A percentile compares a stretch with the other conserved stretches of the same genome.
Conservation (phyloP, 2,888 invertebrate species). For the Ctena decussata region DNA sequence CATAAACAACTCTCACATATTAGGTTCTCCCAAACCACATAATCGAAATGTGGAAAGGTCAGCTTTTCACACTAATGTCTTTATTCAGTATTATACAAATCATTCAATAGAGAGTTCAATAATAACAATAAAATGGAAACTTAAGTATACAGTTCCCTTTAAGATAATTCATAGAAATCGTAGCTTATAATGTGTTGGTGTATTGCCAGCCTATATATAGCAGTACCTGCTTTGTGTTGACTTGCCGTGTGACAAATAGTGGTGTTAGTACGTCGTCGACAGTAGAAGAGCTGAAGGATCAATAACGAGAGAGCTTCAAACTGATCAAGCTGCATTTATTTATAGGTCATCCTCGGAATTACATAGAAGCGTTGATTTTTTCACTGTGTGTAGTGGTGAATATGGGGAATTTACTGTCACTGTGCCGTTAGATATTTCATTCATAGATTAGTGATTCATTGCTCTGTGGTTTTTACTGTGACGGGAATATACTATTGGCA, state of each 20-base stretch:
- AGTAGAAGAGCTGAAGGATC: neutral
- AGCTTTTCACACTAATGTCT: too few species aligned
- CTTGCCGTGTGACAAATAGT: slow-evolving; percentile 1
- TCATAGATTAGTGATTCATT: neutral
- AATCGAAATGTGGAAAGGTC: too few species aligned
- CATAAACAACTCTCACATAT: too few species aligned
- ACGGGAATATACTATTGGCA: neutral
- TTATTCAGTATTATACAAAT: too few species aligned
- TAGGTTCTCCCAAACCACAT: too few species aligned
- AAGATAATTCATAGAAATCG: too few species aligned
- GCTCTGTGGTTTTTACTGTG: neutral
- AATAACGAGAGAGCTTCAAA: neutral
- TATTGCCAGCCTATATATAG: neutral
- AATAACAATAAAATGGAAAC: too few species aligned
- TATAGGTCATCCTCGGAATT: neutral
- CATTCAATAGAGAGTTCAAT: too few species aligned
- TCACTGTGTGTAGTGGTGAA: slow-evolving; percentile 4
- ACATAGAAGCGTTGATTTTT: slow-evolving; percentile 1
- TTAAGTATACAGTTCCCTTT: too few species aligned
- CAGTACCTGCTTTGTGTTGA: neutral
- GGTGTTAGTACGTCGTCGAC: neutral
- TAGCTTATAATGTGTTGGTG: too few species aligned
- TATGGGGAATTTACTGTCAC: slow-evolving; percentile 6
- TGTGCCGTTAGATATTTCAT: slow-evolving; percentile 2
- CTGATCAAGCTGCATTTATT: neutral